Evolutionary conservation across 2,113 vertebrate species (phyloP), one percentile per base, ranked within the genome.

Genomic region (Rhinogobius similis): DNA sequence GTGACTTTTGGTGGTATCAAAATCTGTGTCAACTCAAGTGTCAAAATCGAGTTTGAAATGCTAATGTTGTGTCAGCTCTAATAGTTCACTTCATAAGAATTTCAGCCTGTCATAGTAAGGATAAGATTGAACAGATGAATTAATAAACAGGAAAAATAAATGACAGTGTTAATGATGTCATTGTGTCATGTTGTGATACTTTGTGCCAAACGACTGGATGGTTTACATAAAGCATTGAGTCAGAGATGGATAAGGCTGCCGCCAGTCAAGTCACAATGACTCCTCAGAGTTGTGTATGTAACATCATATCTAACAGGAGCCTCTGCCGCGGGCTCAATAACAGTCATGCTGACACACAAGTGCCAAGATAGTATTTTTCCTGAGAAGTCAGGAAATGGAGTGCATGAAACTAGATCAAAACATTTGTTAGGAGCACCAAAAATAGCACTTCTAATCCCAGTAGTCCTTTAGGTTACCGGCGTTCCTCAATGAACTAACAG

Each of bases 291-390:
- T 55, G 43, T 73, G 63, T 65, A 62, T 82, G 76, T 58, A 71
- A 78, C 79, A 68, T 82, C 77, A 80, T 65, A 67, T 74, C 78
- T 78, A 63, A 75, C 71, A 81, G 43, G 20, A 67, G 61, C 66
- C 71, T 72, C 73, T 62, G 75, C 75, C 72, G 20, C 14, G 10
- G 61, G 79, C 62, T 72, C 39, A 41, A 41, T 7, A 50, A 46
- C 59, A 70, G 43, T 66, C 46, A 24, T 4, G 76, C 36, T n/a
- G 26, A 61, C 48, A 36, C 7, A 27, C 67, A 50, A 63, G 27
- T 39, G 12, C 18, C 50, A 50, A 16, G 29, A 36, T 5, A 61
- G 58, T n/a, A 26, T 7, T 56, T 48, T 48, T 50, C 46, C n/a
- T 8, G 66, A 46, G 18, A n/a, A 50, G 44, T 36, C 36, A 65